phyloP scores from a whole-genome alignment of 2,888 invertebrate genomes.

The Agonopterix heracliana region DNA sequence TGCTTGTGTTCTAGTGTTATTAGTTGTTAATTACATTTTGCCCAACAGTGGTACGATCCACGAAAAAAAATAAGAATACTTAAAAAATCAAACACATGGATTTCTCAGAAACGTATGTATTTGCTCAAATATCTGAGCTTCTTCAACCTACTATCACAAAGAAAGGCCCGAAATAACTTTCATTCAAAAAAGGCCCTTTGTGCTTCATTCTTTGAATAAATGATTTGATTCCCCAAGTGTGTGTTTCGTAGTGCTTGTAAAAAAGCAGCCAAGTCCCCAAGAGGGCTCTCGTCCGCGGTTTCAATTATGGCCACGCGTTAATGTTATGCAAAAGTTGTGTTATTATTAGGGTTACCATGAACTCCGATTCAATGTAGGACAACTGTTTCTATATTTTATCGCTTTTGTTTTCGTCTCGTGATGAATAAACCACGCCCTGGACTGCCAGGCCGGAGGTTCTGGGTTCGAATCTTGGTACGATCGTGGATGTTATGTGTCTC shows the following conservation, averaged over 20 bases:
- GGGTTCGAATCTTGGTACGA: too few species aligned
- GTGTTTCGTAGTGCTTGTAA: conserved; percentile 14
- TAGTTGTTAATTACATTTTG: too few species aligned
- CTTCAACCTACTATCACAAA: too few species aligned
- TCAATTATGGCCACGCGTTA: conserved; percentile 38
- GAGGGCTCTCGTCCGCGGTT: conserved; percentile 22
- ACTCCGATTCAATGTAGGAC: conserved; percentile 4
- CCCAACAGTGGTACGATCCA: too few species aligned
- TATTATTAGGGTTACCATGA: conserved; percentile 18
- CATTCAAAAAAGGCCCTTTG: neutral
- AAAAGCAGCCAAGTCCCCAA: conserved; percentile 17
- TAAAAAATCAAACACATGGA: too few species aligned
- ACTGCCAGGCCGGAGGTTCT: neutral
- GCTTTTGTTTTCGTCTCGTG: too few species aligned
- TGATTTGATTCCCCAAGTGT: conserved; percentile 14
- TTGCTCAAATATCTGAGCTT: too few species aligned
- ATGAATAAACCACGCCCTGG: neutral
- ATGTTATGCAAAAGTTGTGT: conserved; percentile 39
- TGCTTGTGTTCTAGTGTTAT: too few species aligned
- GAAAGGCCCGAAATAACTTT: too few species aligned
- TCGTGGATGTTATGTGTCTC: neutral
- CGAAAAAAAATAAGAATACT: too few species aligned
- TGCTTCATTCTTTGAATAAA: neutral
- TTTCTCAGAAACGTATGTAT: too few species aligned
- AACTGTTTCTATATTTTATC: neutral